Percentiles rank a stretch among this genome's conserved stretches.
Conservation (phyloP, 2,888 invertebrate genomes). For the Idaea dimidiata region DNA sequence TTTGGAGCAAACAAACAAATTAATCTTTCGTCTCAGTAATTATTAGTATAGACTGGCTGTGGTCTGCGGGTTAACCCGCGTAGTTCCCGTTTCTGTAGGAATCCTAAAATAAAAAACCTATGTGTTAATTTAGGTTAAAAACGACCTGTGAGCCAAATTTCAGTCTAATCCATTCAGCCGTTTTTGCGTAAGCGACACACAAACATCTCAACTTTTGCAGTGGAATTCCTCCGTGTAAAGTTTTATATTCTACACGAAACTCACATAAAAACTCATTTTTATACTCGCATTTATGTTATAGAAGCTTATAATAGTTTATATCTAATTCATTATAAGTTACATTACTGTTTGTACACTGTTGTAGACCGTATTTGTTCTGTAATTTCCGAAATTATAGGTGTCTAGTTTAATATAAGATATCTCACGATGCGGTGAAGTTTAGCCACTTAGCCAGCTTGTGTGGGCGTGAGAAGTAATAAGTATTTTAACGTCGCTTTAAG, state of each 20-base stretch:
- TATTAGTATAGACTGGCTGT: too few species aligned
- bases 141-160: too few species aligned
- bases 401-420: neutral
- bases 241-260: neutral
- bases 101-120: too few species aligned
- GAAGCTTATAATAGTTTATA: neutral
- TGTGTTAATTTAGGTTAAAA: too few species aligned
- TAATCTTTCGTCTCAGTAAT: too few species aligned
- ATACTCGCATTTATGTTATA: neutral
- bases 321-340: neutral
- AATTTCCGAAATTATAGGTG: neutral
- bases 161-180: too few species aligned
- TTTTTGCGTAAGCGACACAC: too few species aligned
- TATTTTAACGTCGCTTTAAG: neutral
- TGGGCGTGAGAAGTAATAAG: neutral
- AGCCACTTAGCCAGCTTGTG: conserved; percentile 1
- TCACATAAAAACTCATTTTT: neutral
- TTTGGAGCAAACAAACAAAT: too few species aligned
- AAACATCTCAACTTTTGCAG: too few species aligned
- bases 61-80: too few species aligned
- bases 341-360: neutral
- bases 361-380: neutral
- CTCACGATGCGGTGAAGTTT: neutral
- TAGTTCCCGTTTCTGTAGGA: too few species aligned
- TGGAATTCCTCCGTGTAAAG: too few species aligned